These are phyloP conservation scores for Hanleya hanleyi DNA, from an alignment of 2,888 invertebrate genomes.

Conservation along the genomic window DNA sequence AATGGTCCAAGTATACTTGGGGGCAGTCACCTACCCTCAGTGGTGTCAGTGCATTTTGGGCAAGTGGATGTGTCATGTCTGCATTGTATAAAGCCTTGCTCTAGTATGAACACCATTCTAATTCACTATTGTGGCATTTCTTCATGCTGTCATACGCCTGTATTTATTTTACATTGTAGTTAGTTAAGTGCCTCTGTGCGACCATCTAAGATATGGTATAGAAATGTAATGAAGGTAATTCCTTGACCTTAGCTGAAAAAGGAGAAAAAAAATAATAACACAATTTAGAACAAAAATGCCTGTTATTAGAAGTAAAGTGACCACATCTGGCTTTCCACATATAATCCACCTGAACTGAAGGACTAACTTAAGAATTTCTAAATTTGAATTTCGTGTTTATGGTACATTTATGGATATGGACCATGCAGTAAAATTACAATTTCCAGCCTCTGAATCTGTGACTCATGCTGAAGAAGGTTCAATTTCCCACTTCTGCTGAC, in stretches of 20 bases:
- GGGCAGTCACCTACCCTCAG: constrained; percentile 8
- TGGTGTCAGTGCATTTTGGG: constrained; percentile 12
- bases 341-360: too few species aligned
- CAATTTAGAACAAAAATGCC: background rate
- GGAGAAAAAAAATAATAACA: background rate
- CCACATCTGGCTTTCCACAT: too few species aligned
- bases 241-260: background rate
- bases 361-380: too few species aligned
- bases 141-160: constrained; percentile 55
- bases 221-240: constrained; percentile 4
- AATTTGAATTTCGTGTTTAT: too few species aligned
- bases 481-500: too few species aligned
- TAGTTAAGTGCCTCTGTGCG: constrained; percentile 10
- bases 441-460: too few species aligned
- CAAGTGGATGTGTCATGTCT: constrained; percentile 10
- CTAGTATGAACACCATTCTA: constrained; percentile 5
- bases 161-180: constrained; percentile 10
- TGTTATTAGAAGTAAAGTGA: too few species aligned
- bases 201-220: constrained; percentile 11
- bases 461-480: too few species aligned
- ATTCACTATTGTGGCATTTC: constrained; percentile 58
- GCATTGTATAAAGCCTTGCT: constrained; percentile 11
- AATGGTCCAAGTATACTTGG: constrained; percentile 8
- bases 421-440: too few species aligned
- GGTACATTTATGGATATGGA: too few species aligned